Base-by-base conservation (phyloP, 2,113 vertebrate species). In the Halichoerus grypus region DNA sequence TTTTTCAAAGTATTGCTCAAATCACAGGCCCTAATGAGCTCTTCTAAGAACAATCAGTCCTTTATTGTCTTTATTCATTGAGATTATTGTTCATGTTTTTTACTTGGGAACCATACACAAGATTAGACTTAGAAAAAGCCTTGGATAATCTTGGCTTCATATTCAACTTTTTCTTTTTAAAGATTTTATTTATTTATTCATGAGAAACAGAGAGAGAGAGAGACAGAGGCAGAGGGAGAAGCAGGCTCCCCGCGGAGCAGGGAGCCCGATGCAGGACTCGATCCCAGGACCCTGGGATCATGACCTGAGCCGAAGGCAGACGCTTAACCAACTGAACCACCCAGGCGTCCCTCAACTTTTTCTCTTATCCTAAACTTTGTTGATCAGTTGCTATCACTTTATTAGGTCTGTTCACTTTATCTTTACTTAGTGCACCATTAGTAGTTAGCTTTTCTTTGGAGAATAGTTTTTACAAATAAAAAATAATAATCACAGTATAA, bases 151-250 rank as follows among this genome's bases (percentile, higher is more conserved):
- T 71, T 39, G 76, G 12, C 10, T 92, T 88, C 28, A 63, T 53
- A 83, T 80, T 76, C 22, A 96, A 92, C 18, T 77, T 86, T 69
- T 81, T 72, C 22, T 83, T 86, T 69, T 81, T 72, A 42, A 42
- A 42, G 39, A 42, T 42, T 42, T 42, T 42, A 42, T 42, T 42
- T 42, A 42, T 42, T 42, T 42, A 42, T 42, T 42, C 39, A 42
- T 42, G 39, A 42, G 39, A 42, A 5, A 42, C 39, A 42, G 39
- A 42, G 39, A 42, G 39, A 39, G 39, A 39, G 39, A 42, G 39
- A 42, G 39, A 42, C 39, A 42, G 39, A 42, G 39, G 39, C 39
- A 42, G 39, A 42, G 39, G 39, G 39, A 42, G 39, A 42, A 42
- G 39, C 39, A 42, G 39, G 39, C 39, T 42, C 39, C 39, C 39